Conservation (phyloP, 2,888 invertebrate species). For the Iselma pallidipennis region DNA sequence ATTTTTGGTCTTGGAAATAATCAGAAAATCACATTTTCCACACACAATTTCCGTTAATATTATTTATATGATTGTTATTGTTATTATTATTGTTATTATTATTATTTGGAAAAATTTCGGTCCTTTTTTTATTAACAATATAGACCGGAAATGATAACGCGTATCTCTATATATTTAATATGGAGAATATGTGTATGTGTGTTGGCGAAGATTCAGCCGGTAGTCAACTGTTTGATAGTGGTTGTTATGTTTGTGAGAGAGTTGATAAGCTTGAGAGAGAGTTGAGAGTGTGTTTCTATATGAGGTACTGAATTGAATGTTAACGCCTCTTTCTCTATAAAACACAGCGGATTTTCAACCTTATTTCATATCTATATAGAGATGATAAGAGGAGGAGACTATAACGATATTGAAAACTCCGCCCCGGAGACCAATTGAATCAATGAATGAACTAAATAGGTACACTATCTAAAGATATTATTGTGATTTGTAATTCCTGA, state of each 20-base stretch:
- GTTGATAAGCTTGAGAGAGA: slow-evolving; percentile 43
- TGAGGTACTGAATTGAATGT: slow-evolving; percentile 12
- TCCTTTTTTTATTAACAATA: neutral
- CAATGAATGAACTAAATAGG: slow-evolving; percentile 51
- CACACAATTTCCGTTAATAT: slow-evolving; percentile 2
- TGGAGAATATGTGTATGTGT: slow-evolving; percentile 32
- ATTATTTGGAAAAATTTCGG: neutral
- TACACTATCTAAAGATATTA: slow-evolving; percentile 23
- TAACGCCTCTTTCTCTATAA: slow-evolving; percentile 12
- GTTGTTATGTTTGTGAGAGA: slow-evolving; percentile 27
- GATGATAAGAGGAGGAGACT: slow-evolving; percentile 27
- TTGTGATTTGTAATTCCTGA: slow-evolving; percentile 18
- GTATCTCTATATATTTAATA: neutral
- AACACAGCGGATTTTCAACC: slow-evolving; percentile 12
- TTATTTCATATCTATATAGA: slow-evolving; percentile 21
- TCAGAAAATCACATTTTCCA: neutral
- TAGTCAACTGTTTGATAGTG: slow-evolving; percentile 51
- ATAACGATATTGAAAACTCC: slow-evolving; percentile 16
- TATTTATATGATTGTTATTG: neutral
- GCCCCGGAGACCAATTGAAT: slow-evolving; percentile 45
- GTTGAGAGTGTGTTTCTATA: neutral
- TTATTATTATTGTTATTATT: neutral
- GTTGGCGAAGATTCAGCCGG: slow-evolving; percentile 45
- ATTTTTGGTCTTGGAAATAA: neutral
- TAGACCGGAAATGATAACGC: neutral